Evolutionary conservation across 2,888 invertebrate species (phyloP).

Genomic region (Andrena marginata): DNA sequence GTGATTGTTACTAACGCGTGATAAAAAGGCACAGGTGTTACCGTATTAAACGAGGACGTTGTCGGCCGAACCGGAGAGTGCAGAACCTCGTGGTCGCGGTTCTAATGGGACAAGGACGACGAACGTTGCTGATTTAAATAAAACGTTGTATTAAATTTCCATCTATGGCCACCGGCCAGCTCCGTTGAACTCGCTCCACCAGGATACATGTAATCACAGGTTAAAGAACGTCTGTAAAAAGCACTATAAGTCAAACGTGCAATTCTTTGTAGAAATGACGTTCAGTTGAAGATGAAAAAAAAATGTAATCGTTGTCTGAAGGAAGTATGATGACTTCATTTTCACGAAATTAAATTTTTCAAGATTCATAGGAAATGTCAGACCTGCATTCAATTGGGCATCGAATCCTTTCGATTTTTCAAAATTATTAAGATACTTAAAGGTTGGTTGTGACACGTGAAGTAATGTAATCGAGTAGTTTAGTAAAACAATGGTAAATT

Average conservation of each 20-base stretch:
- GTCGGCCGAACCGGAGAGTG: conserved; percentile 51
- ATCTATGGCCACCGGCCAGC: not conserved
- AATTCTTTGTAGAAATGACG: not conserved
- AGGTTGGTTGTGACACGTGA: too few species aligned
- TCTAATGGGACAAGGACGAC: conserved; percentile 60
- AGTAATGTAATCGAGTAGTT: too few species aligned
- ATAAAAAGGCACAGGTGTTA: conserved; percentile 42
- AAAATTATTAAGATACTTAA: too few species aligned
- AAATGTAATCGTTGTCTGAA: not conserved
- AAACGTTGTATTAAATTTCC: conserved; percentile 41
- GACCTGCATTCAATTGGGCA: too few species aligned
- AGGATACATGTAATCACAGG: not conserved
- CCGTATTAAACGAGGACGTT: conserved; percentile 46
- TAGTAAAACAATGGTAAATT: too few species aligned
- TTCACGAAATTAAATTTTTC: too few species aligned
- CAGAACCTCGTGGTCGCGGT: conserved; percentile 34
- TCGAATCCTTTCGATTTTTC: too few species aligned
- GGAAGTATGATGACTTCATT: too few species aligned
- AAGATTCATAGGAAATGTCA: too few species aligned
- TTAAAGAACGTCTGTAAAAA: not conserved
- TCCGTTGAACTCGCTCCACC: not conserved
- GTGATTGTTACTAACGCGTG: conserved; percentile 28
- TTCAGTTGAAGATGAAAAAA: conserved; percentile 7
- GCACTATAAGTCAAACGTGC: not conserved
- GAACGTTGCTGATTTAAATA: conserved; percentile 19